phyloP scores from a whole-genome alignment of 2,888 invertebrate species.

The Caenorhabditis parvicauda region DNA sequence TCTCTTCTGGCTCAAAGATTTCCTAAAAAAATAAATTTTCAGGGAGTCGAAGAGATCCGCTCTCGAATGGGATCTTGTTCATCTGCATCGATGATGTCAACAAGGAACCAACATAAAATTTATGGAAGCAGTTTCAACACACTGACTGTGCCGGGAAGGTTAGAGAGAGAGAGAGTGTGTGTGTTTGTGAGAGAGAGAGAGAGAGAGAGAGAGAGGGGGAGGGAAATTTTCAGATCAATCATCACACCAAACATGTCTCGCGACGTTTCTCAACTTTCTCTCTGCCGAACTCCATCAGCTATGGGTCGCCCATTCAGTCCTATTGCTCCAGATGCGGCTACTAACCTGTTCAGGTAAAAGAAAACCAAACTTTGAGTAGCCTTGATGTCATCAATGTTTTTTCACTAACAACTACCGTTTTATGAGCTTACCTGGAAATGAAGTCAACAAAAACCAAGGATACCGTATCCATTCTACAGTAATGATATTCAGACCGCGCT shows the following conservation, averaged over 20 bases:
- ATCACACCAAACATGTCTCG: constrained; percentile 52
- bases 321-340: constrained; percentile 27
- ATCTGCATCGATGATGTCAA: constrained; percentile 45
- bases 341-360: constrained; percentile 11
- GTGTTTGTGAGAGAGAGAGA: no score
- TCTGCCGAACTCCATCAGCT: constrained; percentile 30
- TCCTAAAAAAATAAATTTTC: constrained; percentile 8
- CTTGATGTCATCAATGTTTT: no score
- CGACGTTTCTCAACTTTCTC: constrained; percentile 44
- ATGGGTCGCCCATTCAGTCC: constrained; percentile 33
- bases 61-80: constrained; percentile 45
- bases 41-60: constrained; percentile 47
- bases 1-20: not conserved
- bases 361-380: not conserved
- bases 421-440: no score
- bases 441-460: no score
- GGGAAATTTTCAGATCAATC: constrained; percentile 26
- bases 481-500: constrained; percentile 7
- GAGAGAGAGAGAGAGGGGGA: no score
- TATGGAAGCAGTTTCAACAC: constrained; percentile 45
- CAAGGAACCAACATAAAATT: constrained; percentile 41
- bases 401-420: no score
- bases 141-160: constrained; percentile 43
- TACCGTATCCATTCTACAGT: no score
- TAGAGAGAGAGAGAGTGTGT: not conserved